These are phyloP conservation scores for Nebria salina DNA, from an alignment of 2,888 invertebrate species.

Conservation along the genomic window DNA sequence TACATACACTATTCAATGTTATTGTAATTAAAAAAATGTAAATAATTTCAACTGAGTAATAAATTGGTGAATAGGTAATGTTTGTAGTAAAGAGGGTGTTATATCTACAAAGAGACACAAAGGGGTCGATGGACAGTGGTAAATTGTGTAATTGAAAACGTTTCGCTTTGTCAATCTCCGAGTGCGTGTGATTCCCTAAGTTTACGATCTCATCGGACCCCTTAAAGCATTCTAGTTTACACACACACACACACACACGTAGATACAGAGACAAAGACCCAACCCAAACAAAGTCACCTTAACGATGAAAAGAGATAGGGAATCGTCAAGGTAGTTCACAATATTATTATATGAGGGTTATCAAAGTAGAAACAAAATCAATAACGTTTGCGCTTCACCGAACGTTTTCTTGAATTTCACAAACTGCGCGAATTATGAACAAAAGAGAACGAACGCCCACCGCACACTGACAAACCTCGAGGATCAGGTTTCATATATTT, in stretches of 20 bases:
- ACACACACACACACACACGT: background rate
- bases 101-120: constrained; percentile 16
- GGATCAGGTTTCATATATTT: background rate
- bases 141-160: constrained; percentile 46
- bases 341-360: constrained; percentile 6
- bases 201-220: background rate
- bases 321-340: background rate
- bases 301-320: background rate
- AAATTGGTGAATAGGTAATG: background rate
- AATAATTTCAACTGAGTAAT: background rate
- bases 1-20: background rate
- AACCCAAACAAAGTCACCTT: background rate
- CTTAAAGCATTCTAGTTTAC: background rate
- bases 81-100: background rate
- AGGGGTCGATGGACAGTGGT: constrained; percentile 27
- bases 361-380: constrained; percentile 7
- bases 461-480: background rate
- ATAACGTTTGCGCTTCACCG: constrained; percentile 3
- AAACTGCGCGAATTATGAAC: constrained; percentile 40
- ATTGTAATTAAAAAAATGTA: too few species aligned
- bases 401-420: constrained; percentile 23
- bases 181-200: background rate
- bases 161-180: constrained; percentile 41
- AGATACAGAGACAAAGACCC: background rate
- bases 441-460: constrained; percentile 22